Percentiles rank a stretch among this genome's conserved stretches.
Evolutionary conservation across 2,797 vertebrate species (phyloP).

Genomic region (Austrolebias charrua): DNA sequence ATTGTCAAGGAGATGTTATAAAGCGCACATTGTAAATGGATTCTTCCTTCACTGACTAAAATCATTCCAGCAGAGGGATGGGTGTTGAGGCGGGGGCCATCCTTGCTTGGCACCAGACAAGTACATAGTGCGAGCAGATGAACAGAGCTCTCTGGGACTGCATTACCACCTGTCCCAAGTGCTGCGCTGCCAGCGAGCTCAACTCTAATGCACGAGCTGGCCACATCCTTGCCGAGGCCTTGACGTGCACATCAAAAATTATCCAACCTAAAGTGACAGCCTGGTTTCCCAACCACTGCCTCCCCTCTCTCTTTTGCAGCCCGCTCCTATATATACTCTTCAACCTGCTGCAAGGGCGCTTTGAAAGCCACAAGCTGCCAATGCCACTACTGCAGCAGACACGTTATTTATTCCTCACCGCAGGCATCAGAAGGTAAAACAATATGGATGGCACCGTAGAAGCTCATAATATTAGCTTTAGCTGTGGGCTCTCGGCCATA

Average conservation of each 20-base stretch:
- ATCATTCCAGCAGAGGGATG: conserved; percentile 85
- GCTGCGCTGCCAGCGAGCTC: conserved; percentile 79
- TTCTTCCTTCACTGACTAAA: conserved; percentile 92
- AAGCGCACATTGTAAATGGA: conserved; percentile 98
- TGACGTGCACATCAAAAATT: conserved; percentile 89
- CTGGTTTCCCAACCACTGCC: conserved; percentile 70
- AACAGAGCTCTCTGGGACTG: conserved; percentile 88
- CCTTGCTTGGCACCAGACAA: conserved; percentile 83
- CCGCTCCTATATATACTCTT: conserved; percentile 29
- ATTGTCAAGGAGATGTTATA: conserved; percentile 97
- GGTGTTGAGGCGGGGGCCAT: conserved; percentile 55
- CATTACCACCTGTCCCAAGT: conserved; percentile 87
- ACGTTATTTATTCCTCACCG: conserved; percentile 87
- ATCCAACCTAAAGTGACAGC: conserved; percentile 91
- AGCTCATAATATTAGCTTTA: conserved; percentile 79
- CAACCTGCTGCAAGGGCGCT: conserved; percentile 76
- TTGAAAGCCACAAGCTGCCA: conserved; percentile 84
- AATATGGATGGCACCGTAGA: conserved; percentile 73
- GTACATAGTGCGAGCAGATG: conserved; percentile 86
- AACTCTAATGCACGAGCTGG: conserved; percentile 91
- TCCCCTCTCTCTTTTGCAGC: conserved; percentile 44
- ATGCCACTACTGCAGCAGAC: conserved; percentile 74
- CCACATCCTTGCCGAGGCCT: conserved; percentile 86
- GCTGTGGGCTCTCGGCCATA: conserved; percentile 73
- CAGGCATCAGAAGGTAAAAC: conserved; percentile 81